Percentiles rank a stretch among this genome's conserved stretches.
phyloP scores from a whole-genome alignment of 2,797 vertebrate species.

The Coregonus suidteri region DNA sequence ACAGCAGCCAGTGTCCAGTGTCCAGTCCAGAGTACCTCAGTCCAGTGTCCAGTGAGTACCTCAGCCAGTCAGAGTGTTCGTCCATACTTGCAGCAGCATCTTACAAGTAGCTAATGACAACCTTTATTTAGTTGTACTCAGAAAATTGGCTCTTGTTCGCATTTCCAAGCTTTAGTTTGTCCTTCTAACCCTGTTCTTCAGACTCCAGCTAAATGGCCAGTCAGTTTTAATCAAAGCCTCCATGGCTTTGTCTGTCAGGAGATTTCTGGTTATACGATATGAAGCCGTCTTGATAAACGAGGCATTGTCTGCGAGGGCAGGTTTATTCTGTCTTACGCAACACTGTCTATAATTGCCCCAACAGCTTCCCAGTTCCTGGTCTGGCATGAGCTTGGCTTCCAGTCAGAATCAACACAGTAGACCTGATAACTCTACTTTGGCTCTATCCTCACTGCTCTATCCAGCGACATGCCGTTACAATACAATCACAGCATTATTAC shows the following conservation, averaged over 20 bases:
- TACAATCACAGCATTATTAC: constrained; percentile 45
- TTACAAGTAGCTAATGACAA: constrained; percentile 10
- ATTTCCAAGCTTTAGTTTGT: constrained; percentile 20
- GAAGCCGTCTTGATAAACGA: constrained; percentile 55
- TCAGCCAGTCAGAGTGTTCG: too few relatives aligned
- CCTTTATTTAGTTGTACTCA: constrained; percentile 27
- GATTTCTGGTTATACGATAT: constrained; percentile 63
- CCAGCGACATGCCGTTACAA: constrained; percentile 22
- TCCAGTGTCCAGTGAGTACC: too few relatives aligned
- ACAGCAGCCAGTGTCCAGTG: too few relatives aligned
- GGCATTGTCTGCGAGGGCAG: constrained; percentile 43
- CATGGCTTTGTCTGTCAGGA: constrained; percentile 58
- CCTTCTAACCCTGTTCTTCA: constrained; percentile 1
- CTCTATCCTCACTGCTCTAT: constrained; percentile 4
- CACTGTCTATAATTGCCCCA: constrained; percentile 23
- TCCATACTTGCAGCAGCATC: too few relatives aligned
- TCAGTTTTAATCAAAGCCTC: constrained; percentile 36
- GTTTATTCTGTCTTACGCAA: constrained; percentile 41
- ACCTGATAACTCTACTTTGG: constrained; percentile 30
- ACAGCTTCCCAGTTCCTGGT: constrained; percentile 40
- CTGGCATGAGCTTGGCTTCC: constrained; percentile 56
- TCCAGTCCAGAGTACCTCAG: too few relatives aligned
- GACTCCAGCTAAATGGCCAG: constrained; percentile 31
- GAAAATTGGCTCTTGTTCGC: constrained; percentile 16
- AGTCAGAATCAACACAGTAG: constrained; percentile 56